Conservation (phyloP, 2,797 vertebrate genomes). For the Pangasius macronema region DNA sequence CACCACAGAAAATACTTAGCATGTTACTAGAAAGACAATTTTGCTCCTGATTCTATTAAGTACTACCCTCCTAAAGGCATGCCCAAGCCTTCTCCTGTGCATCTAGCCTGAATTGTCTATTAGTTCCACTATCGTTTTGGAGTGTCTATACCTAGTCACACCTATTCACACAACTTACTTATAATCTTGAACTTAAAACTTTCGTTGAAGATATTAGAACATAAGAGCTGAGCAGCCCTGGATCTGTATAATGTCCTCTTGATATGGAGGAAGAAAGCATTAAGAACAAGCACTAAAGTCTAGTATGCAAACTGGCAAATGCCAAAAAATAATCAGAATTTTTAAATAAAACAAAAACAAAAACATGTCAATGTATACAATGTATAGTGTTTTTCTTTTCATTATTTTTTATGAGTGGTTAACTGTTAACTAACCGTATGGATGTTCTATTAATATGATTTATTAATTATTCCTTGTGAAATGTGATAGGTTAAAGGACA, state of each 20-base stretch:
- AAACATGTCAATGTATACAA: neutral
- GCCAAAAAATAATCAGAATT: neutral
- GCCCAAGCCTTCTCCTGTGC: neutral
- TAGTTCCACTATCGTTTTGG: neutral
- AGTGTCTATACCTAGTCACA: too few species aligned
- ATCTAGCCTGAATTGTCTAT: neutral
- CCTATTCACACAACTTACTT: too few species aligned
- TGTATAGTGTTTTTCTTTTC: neutral
- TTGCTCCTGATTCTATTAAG: neutral
- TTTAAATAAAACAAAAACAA: neutral
- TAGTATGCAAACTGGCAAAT: neutral
- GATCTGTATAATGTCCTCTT: neutral
- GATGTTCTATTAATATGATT: neutral
- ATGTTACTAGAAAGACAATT: neutral
- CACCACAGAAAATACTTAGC: neutral
- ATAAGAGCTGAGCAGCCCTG: neutral
- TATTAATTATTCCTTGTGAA: too few species aligned
- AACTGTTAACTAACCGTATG: neutral
- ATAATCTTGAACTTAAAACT: too few species aligned
- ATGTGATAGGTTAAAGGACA: neutral
- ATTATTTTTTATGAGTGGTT: neutral
- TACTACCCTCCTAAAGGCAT: neutral
- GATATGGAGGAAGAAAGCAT: neutral
- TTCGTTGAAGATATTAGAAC: too few species aligned
- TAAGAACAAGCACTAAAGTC: neutral